Conservation (phyloP, 64 coral and sea anemone genomes). For the Stylophora pistillata region DNA sequence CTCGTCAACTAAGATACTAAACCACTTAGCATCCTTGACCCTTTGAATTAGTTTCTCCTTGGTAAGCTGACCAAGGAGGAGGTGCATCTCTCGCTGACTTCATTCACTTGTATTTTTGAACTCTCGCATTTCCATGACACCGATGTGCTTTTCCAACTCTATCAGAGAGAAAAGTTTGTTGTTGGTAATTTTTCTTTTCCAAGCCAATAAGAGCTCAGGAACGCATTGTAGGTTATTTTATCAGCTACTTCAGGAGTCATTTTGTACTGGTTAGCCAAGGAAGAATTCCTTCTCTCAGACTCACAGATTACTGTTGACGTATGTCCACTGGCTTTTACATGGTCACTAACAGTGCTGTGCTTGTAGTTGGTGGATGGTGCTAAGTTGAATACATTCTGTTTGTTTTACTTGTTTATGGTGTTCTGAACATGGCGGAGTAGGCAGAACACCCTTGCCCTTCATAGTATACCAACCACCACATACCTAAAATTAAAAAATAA, state of each 20-base stretch:
- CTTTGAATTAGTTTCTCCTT: slow-evolving; percentile 46
- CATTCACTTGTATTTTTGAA: slow-evolving; percentile 59
- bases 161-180: slow-evolving; percentile 47
- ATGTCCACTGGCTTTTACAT: slow-evolving; percentile 51
- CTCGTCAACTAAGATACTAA: slow-evolving; percentile 55
- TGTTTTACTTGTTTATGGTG: slow-evolving; percentile 40
- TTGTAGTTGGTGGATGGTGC: slow-evolving; percentile 39
- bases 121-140: slow-evolving; percentile 17
- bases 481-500: slow-evolving; percentile 8
- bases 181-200: slow-evolving; percentile 67
- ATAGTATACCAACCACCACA: slow-evolving; percentile 30
- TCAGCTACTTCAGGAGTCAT: slow-evolving; percentile 29
- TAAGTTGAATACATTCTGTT: slow-evolving; percentile 38
- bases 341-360: slow-evolving; percentile 40
- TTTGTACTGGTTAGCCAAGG: slow-evolving; percentile 38
- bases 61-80: slow-evolving; percentile 59
- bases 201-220: slow-evolving; percentile 64
- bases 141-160: slow-evolving; percentile 50
- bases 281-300: slow-evolving; percentile 54
- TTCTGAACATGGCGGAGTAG: slow-evolving; percentile 27
- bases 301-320: slow-evolving; percentile 35
- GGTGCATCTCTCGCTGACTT: slow-evolving; percentile 26
- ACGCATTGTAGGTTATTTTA: slow-evolving; percentile 62
- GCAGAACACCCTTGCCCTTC: slow-evolving; percentile 44
- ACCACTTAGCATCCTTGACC: slow-evolving; percentile 44